These are phyloP conservation scores for Thereuonema tuberculata DNA, from an alignment of 1,140 invertebrate species.

Conservation along the genomic window DNA sequence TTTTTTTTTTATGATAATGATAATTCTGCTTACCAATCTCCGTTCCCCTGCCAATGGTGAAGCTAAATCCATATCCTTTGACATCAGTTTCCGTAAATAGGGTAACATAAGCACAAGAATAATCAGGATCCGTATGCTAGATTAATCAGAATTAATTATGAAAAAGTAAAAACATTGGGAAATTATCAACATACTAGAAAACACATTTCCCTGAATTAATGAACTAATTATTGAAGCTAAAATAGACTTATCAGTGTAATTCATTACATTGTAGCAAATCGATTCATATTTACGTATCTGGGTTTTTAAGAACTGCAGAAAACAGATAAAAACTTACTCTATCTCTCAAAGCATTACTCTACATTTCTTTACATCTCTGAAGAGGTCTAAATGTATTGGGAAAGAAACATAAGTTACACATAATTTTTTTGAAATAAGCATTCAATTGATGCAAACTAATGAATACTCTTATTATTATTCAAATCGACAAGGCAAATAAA, in stretches of 20 bases:
- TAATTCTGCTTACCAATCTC: slow-evolving; percentile 54
- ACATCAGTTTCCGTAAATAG: slow-evolving; percentile 45
- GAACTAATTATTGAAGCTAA: neutral
- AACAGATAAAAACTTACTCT: neutral
- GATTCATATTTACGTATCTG: slow-evolving; percentile 3
- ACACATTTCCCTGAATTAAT: neutral
- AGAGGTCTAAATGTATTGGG: too few species aligned
- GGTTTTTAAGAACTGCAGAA: slow-evolving; percentile 4
- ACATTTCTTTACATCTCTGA: too few species aligned
- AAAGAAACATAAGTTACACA: too few species aligned
- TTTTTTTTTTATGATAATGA: too few species aligned
- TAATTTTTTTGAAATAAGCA: too few species aligned
- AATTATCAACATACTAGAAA: neutral
- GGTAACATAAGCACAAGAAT: slow-evolving; percentile 76
- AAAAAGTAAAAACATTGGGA: neutral
- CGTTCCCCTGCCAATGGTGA: slow-evolving; percentile 70
- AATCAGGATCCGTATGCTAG: slow-evolving; percentile 74
- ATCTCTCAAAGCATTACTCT: too few species aligned
- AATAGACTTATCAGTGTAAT: neutral
- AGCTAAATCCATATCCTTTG: slow-evolving; percentile 64
- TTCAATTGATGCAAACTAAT: too few species aligned
- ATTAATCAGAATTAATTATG: slow-evolving; percentile 21
- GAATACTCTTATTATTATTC: too few species aligned
- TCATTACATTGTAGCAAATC: neutral
- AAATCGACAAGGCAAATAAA: too few species aligned